Conservation (phyloP, 2,113 vertebrate species). For the Saccopteryx leptura region DNA sequence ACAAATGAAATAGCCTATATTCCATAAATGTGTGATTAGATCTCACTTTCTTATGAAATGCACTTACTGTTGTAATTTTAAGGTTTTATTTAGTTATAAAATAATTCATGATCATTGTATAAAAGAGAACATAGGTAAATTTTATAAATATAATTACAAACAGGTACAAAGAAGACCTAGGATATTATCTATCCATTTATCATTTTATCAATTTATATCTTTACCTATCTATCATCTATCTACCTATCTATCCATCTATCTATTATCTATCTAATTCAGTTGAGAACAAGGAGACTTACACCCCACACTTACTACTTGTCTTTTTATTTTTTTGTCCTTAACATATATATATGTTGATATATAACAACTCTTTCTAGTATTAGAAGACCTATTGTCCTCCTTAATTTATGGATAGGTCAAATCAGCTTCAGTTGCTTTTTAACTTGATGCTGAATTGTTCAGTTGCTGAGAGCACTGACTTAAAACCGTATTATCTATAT, state of each 20-base stretch:
- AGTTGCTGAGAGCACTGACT: neutral
- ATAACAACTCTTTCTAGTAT: too few species aligned
- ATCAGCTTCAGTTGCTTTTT: neutral
- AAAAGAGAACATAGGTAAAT: neutral
- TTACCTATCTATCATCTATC: neutral
- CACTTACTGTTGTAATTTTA: constrained; percentile 17
- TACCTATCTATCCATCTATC: neutral
- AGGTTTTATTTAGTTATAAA: constrained; percentile 1
- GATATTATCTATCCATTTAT: neutral
- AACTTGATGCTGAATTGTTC: neutral
- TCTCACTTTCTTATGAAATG: neutral
- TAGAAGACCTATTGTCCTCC: neutral
- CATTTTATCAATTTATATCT: too few species aligned
- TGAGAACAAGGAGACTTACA: neutral
- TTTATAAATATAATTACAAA: neutral
- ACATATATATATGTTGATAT: too few species aligned
- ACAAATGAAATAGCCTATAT: neutral
- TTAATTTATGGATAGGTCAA: neutral
- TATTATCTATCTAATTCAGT: neutral
- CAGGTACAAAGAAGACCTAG: neutral
- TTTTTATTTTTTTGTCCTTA: neutral
- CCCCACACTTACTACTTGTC: neutral
- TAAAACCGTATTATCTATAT: neutral
- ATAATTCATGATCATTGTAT: neutral
- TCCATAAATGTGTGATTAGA: neutral